phyloP scores from a whole-genome alignment of 2,888 invertebrate genomes.

The Incurvaria masculella region DNA sequence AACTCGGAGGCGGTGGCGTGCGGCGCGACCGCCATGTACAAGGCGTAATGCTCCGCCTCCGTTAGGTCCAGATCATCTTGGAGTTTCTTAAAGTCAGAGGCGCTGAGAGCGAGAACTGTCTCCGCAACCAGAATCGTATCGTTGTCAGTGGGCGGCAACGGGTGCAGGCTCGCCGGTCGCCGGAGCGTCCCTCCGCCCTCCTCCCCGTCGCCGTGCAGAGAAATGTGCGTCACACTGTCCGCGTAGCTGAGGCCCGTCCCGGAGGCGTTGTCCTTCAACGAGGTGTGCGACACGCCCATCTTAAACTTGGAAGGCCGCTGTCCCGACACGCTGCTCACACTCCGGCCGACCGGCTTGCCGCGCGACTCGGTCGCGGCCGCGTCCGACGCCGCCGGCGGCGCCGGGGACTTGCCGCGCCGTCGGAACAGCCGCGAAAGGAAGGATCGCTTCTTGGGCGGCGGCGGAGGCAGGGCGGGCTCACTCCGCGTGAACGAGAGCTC shows the following conservation, averaged over 20 bases:
- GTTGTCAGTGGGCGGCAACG: slow-evolving; percentile 49
- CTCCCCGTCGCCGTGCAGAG: slow-evolving; percentile 58
- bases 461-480: slow-evolving; percentile 44
- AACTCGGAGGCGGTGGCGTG: slow-evolving; percentile 85
- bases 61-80: slow-evolving; percentile 67
- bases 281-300: slow-evolving; percentile 40
- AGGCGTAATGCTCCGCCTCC: slow-evolving; percentile 84
- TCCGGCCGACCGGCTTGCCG: slow-evolving; percentile 53
- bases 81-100: slow-evolving; percentile 35
- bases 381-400: slow-evolving; percentile 39
- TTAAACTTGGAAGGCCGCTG: slow-evolving; percentile 51
- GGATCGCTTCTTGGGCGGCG: slow-evolving; percentile 38
- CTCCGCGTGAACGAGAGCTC: slow-evolving; percentile 28
- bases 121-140: slow-evolving; percentile 60
- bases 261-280: slow-evolving; percentile 41
- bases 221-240: slow-evolving; percentile 63
- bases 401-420: slow-evolving; percentile 43
- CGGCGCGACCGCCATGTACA: slow-evolving; percentile 83
- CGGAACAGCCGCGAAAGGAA: slow-evolving; percentile 48
- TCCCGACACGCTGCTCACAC: slow-evolving; percentile 60
- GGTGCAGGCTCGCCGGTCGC: slow-evolving; percentile 29
- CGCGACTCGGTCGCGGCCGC: slow-evolving; percentile 27
- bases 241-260: slow-evolving; percentile 43
- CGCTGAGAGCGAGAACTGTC: slow-evolving; percentile 46
- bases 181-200: slow-evolving; percentile 33